Evolutionary conservation across 2,797 vertebrate species (phyloP).

Genomic region (Pangasius sanitwongsei): DNA sequence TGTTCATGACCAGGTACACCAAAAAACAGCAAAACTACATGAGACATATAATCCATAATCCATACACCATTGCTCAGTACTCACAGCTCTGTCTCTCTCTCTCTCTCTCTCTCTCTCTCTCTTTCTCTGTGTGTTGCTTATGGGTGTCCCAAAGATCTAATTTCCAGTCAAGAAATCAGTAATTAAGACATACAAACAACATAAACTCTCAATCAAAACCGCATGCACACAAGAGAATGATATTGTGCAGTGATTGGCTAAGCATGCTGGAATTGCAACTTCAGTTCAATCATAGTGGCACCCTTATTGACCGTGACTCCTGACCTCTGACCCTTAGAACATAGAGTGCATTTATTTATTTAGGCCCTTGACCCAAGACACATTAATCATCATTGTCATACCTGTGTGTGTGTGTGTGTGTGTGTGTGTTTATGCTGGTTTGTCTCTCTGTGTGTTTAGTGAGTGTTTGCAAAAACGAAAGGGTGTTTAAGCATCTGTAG

Average conservation of each 20-base stretch:
- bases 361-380: constrained; percentile 63
- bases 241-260: constrained; percentile 44
- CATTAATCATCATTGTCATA: constrained; percentile 76
- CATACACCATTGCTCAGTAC: neutral
- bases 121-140: neutral
- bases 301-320: constrained; percentile 59
- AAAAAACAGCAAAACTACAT: neutral
- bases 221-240: constrained; percentile 5
- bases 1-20: neutral
- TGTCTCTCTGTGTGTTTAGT: constrained; percentile 34
- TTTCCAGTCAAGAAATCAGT: constrained; percentile 1
- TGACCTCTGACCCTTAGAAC: constrained; percentile 65
- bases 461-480: neutral
- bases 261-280: constrained; percentile 37
- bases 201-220: neutral
- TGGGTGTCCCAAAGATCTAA: neutral
- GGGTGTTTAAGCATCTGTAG: constrained; percentile 36
- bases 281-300: constrained; percentile 48
- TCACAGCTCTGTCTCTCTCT: neutral
- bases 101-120: neutral
- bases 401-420: constrained; percentile 41
- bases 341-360: constrained; percentile 72
- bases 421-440: constrained; percentile 31
- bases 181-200: constrained; percentile 10
- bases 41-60: neutral